Evolutionary conservation across 1,140 invertebrate species (phyloP).

Genomic region (Drosophila triauraria): DNA sequence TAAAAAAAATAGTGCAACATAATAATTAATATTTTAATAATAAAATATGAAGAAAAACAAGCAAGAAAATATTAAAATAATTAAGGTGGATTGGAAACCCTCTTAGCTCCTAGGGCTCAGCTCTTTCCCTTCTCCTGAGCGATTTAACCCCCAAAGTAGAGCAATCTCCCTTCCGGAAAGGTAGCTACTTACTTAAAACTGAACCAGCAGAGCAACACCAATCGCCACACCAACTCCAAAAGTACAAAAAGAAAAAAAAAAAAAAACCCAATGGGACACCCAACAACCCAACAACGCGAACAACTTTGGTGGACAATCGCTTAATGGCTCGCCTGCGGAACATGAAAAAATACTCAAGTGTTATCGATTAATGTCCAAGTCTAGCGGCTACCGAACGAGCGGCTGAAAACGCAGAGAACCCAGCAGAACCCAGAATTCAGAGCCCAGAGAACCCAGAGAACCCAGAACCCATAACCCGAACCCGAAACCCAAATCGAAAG

Average conservation of each 20-base stretch:
- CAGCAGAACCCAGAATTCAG: slow-evolving; percentile 13
- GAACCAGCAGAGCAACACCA: slow-evolving; percentile 27
- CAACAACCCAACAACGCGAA: slow-evolving; percentile 17
- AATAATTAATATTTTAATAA: too few species aligned
- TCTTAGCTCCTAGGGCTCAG: not conserved
- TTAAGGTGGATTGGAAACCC: too few species aligned
- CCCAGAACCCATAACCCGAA: slow-evolving; percentile 17
- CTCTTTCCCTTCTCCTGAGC: not conserved
- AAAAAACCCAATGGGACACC: slow-evolving; percentile 18
- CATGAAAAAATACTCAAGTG: slow-evolving; percentile 85
- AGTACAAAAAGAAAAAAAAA: not conserved
- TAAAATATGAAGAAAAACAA: not conserved
- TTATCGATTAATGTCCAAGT: slow-evolving; percentile 85
- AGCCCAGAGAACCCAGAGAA: not conserved
- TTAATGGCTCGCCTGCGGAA: slow-evolving; percentile 85
- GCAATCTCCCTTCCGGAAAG: not conserved
- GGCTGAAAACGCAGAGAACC: slow-evolving; percentile 42
- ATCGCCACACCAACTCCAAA: slow-evolving; percentile 21
- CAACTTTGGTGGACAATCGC: slow-evolving; percentile 81
- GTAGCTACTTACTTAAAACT: not conserved
- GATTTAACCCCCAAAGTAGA: not conserved
- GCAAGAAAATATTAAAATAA: too few species aligned
- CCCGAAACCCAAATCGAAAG: slow-evolving; percentile 34
- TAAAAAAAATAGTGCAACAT: too few species aligned
- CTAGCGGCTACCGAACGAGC: slow-evolving; percentile 84